Evolutionary conservation across 2,888 invertebrate species (phyloP), one percentile per base, ranked within the genome.

Genomic region (Coelinius sp.): DNA sequence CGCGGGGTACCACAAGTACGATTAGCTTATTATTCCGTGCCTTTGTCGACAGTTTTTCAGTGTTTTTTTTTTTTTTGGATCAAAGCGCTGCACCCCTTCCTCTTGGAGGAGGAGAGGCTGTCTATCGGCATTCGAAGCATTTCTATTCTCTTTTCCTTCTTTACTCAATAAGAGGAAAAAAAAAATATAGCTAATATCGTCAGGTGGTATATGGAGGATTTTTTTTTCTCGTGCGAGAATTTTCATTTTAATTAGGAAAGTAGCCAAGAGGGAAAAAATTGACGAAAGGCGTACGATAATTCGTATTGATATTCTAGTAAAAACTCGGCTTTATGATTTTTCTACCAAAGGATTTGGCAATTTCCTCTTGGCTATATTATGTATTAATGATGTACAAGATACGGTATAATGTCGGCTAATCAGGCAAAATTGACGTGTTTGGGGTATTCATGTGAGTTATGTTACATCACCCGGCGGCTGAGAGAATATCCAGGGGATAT

Each of bases 11-110:
- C 73, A 56, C 76, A 75, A 71, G 76, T 77, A 81, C 83, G 83
- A 83, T 83, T 83, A 83, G 83, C 83, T 82, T 82, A 82, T 83
- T 82, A 83, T 83, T 82, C 80, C 76, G 73, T 75, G 76, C 76
- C 81, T 83, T 83, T 83, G 83, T 83, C 82, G 82, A 81, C 74
- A 77, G 75, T 76, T 78, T 72, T 66, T 71, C 71, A 63, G 38
- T 24, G 31, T 12, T 20, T 41, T 63, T 41, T 22, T 41, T 63
- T 38, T 41, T 22, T 41, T 63, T 38, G 63, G 24, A 41, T 63
- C 63, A 63, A 63, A 63, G 63, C 63, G 10, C 14, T 38, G 22
- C 17, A 20, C 59, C 35, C 31, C 8, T 22, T 41, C 38, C 24
- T 41, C 8, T 12, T 6, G 24, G 24, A 24, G 41, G 24, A 63